phyloP scores from a whole-genome alignment of 2,113 vertebrate species.

The Abramis brama region DNA sequence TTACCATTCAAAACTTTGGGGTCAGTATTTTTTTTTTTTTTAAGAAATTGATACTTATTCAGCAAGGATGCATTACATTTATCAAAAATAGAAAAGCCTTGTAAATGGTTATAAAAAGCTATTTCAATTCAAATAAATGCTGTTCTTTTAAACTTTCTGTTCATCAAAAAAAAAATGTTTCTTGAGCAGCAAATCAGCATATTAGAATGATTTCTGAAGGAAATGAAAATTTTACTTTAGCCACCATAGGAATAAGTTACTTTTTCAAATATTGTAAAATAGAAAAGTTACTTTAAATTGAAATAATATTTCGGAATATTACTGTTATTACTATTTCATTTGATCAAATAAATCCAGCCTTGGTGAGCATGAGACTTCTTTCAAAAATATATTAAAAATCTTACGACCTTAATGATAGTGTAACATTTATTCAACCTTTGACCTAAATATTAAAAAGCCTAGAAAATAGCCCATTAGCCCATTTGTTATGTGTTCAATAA shows the following conservation, averaged over 20 bases:
- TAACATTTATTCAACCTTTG: too few species aligned
- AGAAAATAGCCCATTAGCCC: too few species aligned
- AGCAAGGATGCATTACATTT: background rate
- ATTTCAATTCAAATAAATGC: background rate
- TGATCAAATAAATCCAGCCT: background rate
- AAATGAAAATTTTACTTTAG: background rate
- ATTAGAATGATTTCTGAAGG: background rate
- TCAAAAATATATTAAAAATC: background rate
- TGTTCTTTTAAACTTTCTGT: background rate
- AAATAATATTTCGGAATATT: background rate
- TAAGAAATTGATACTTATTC: background rate
- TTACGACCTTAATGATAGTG: too few species aligned
- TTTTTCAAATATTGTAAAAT: background rate
- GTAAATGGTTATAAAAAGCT: too few species aligned
- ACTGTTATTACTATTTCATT: background rate
- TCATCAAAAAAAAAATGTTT: background rate
- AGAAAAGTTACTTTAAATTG: background rate
- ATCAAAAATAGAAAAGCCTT: too few species aligned
- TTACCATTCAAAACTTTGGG: background rate
- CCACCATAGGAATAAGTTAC: background rate
- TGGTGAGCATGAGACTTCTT: background rate
- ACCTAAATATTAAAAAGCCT: too few species aligned
- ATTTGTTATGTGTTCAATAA: background rate
- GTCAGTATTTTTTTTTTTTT: background rate
- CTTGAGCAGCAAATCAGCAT: background rate